Evolutionary conservation across 2,113 vertebrate species (phyloP).

Genomic region (Hemicordylus capensis): DNA sequence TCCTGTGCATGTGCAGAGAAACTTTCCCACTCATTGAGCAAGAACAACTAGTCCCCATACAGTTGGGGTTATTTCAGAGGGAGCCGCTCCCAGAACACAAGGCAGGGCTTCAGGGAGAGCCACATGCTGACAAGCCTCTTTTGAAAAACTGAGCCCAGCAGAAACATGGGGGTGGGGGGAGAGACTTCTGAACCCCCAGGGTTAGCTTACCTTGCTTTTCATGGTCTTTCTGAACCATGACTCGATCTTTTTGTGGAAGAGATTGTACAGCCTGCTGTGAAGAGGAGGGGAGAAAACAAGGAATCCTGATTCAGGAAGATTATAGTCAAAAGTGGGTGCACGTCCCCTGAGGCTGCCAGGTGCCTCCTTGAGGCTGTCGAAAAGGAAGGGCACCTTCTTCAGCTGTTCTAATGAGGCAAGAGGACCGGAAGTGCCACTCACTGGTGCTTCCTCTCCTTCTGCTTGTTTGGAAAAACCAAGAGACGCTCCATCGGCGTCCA

Average conservation of each 20-base stretch:
- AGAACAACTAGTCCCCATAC: neutral
- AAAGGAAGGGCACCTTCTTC: neutral
- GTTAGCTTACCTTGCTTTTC: constrained; percentile 21
- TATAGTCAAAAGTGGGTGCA: too few relatives aligned
- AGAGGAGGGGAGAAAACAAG: neutral
- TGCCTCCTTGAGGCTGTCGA: neutral
- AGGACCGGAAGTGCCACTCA: neutral
- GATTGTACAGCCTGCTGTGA: constrained; percentile 41
- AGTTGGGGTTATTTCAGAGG: neutral
- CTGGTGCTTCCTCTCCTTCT: neutral
- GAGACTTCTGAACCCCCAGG: neutral
- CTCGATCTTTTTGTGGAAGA: constrained; percentile 33
- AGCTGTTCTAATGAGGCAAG: neutral
- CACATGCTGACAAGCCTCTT: too few relatives aligned
- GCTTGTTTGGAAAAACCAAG: neutral
- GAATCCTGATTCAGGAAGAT: neutral
- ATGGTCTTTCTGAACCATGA: constrained; percentile 11
- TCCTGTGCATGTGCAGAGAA: neutral
- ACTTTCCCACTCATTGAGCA: neutral
- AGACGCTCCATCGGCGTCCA: neutral
- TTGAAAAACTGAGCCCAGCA: neutral
- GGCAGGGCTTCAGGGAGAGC: too few relatives aligned
- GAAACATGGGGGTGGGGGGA: neutral
- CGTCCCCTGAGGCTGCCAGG: too few relatives aligned
- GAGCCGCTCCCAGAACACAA: too few relatives aligned